Evolutionary conservation across 2,797 vertebrate species (phyloP).

Genomic region (Australoheros facetus): DNA sequence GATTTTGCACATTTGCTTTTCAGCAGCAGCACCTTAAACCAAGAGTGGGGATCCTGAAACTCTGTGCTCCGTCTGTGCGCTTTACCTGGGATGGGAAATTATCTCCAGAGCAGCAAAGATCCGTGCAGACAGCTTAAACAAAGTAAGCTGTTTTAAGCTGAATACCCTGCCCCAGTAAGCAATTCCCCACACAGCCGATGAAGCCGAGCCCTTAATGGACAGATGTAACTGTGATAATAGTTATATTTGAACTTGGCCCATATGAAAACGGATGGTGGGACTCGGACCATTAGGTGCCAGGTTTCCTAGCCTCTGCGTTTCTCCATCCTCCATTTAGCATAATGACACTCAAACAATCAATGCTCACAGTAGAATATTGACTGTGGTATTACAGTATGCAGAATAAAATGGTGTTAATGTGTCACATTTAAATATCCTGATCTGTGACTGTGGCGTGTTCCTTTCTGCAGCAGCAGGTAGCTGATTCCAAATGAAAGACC

Average conservation of each 20-base stretch:
- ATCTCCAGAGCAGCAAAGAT: neutral
- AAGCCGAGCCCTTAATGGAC: conserved; percentile 49
- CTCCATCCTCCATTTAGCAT: conserved; percentile 73
- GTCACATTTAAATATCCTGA: conserved; percentile 66
- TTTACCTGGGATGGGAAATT: neutral
- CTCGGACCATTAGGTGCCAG: conserved; percentile 61
- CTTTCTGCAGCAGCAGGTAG: conserved; percentile 51
- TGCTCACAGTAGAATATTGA: conserved; percentile 57
- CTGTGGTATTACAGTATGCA: conserved; percentile 56
- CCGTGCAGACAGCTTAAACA: conserved; percentile 12
- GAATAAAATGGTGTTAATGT: conserved; percentile 69
- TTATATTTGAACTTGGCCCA: conserved; percentile 59
- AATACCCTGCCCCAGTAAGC: conserved; percentile 11
- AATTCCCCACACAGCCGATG: conserved; percentile 28
- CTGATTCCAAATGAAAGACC: conserved; percentile 45
- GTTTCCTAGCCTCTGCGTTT: conserved; percentile 60
- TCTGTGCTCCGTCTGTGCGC: neutral
- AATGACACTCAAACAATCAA: conserved; percentile 73
- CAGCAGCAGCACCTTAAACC: neutral
- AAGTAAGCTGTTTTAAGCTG: conserved; percentile 37
- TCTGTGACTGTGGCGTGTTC: conserved; percentile 49
- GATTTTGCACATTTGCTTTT: neutral
- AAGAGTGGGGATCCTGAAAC: neutral
- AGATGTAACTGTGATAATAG: conserved; percentile 59
- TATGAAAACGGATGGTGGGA: conserved; percentile 56